Conservation (phyloP, 2,113 vertebrate species). For the Danio rerio region DNA sequence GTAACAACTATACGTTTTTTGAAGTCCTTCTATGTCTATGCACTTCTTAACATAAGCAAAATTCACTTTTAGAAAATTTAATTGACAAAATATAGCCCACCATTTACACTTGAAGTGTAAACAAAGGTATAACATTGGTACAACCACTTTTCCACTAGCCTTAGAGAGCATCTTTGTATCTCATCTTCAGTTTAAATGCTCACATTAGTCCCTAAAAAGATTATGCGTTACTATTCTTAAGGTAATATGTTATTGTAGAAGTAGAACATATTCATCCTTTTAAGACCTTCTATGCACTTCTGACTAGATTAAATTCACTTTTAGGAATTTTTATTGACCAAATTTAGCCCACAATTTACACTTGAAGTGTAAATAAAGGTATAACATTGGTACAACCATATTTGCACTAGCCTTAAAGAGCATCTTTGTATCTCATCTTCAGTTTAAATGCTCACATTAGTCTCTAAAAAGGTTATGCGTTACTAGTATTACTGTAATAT, state of each 20-base stretch:
- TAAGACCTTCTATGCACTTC: too few relatives aligned
- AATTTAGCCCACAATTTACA: not conserved
- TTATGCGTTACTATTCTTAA: not conserved
- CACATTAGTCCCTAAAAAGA: not conserved
- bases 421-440: not conserved
- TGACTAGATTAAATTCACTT: too few relatives aligned
- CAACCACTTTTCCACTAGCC: not conserved
- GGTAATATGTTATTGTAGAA: not conserved
- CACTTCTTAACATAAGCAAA: too few relatives aligned
- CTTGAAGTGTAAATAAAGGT: not conserved
- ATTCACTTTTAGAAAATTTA: too few relatives aligned
- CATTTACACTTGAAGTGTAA: too few relatives aligned
- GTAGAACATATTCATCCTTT: not conserved
- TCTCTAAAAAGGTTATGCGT: not conserved
- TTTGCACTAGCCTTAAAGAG: not conserved
- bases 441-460: not conserved
- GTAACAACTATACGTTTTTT: too few relatives aligned
- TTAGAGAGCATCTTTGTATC: not conserved
- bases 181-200: not conserved
- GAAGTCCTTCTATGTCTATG: too few relatives aligned
- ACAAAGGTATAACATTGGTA: too few relatives aligned
- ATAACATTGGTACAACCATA: too few relatives aligned
- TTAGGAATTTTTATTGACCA: too few relatives aligned
- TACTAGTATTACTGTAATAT: not conserved
- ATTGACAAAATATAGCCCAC: too few relatives aligned